Evolutionary conservation across 2,888 invertebrate species (phyloP).

Genomic region (Papilio gigon): DNA sequence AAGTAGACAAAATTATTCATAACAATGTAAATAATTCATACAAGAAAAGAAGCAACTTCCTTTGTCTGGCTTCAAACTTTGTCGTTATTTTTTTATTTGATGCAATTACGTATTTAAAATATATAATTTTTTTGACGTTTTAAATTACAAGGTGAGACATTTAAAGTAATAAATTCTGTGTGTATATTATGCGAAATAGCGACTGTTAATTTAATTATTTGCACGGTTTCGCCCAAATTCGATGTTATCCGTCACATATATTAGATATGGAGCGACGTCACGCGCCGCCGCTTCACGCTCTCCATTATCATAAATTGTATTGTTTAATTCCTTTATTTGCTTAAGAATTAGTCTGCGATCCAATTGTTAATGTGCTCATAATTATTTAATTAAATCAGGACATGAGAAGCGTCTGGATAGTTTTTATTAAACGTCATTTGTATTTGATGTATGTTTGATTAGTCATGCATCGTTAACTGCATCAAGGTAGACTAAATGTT

Average conservation of each 20-base stretch:
- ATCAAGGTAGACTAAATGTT: neutral
- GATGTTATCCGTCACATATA: slow-evolving; percentile 33
- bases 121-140: slow-evolving; percentile 21
- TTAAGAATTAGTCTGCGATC: slow-evolving; percentile 1
- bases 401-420: slow-evolving; percentile 24
- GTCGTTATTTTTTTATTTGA: neutral
- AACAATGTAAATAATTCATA: too few relatives aligned
- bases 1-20: too few relatives aligned
- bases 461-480: slow-evolving; percentile 25
- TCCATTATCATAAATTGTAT: slow-evolving; percentile 20
- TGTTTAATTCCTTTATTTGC: slow-evolving; percentile 7
- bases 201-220: slow-evolving; percentile 27
- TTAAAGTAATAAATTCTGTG: slow-evolving; percentile 21
- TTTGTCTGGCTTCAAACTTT: neutral
- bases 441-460: slow-evolving; percentile 25
- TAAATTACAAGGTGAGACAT: neutral
- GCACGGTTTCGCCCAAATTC: slow-evolving; percentile 23
- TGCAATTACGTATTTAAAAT: neutral
- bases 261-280: slow-evolving; percentile 35
- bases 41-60: neutral
- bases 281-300: slow-evolving; percentile 1
- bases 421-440: slow-evolving; percentile 25
- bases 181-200: slow-evolving; percentile 21
- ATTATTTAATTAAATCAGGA: neutral
- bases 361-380: slow-evolving; percentile 16